phyloP scores from a whole-genome alignment of 2,888 invertebrate genomes.

The Cephus rjabovi region DNA sequence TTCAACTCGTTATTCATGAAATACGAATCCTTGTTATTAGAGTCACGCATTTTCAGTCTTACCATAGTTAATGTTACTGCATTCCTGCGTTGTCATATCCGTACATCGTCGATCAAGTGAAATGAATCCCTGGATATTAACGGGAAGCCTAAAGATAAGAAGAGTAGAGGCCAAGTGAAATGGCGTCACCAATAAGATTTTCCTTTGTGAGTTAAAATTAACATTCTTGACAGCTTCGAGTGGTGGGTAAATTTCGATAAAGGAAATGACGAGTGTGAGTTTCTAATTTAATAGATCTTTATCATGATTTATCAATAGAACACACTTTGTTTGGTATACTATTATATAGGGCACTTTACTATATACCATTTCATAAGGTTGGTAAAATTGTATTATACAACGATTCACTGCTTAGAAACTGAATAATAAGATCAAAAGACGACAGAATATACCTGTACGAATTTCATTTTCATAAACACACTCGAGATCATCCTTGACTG shows the following conservation, averaged over 20 bases:
- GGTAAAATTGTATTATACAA: conserved; percentile 4
- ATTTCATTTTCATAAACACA: background rate
- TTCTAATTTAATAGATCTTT: background rate
- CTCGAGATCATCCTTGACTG: background rate
- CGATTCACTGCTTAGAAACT: background rate
- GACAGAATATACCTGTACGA: background rate
- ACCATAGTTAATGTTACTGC: background rate
- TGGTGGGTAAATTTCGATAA: background rate
- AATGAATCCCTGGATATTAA: background rate
- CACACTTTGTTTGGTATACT: background rate
- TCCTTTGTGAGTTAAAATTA: background rate
- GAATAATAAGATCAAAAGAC: background rate
- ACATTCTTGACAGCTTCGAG: background rate
- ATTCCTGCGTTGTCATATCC: background rate
- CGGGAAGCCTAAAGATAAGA: too few species aligned
- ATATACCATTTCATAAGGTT: conserved; percentile 2
- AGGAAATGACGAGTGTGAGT: background rate
- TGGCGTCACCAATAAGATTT: too few species aligned
- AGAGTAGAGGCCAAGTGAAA: too few species aligned
- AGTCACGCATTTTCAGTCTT: background rate
- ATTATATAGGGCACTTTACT: conserved; percentile 10
- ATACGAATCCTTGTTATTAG: background rate
- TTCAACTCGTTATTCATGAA: background rate
- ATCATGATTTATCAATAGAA: background rate
- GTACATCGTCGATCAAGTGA: background rate